A percentile compares a stretch with the other conserved stretches of the same genome.
These are phyloP conservation scores for Anolis carolinensis DNA, from an alignment of 2,113 vertebrate species.

Conservation along the genomic window DNA sequence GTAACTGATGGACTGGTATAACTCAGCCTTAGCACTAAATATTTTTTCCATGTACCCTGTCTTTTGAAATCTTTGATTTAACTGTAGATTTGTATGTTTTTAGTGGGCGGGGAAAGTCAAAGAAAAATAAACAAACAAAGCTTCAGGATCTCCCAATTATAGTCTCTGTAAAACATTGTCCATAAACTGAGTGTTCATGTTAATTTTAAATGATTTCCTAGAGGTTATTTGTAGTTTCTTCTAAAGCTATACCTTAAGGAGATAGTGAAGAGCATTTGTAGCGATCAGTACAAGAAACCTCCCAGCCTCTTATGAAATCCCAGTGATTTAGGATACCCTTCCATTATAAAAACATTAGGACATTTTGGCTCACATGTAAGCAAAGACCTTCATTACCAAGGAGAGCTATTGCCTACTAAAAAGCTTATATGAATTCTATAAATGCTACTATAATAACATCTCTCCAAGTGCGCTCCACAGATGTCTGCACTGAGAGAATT, in stretches of 20 bases:
- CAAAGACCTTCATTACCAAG: neutral
- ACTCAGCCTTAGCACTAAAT: neutral
- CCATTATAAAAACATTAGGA: neutral
- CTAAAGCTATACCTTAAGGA: neutral
- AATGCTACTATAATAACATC: neutral
- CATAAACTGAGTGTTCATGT: neutral
- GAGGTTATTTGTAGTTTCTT: neutral
- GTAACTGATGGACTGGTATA: neutral
- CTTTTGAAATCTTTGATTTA: constrained; percentile 17
- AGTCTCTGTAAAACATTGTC: fast-evolving
- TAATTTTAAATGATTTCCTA: neutral
- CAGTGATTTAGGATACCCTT: neutral
- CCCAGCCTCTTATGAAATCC: too few relatives aligned
- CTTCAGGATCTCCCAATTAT: neutral
- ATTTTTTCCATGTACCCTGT: neutral
- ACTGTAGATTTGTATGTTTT: constrained; percentile 17
- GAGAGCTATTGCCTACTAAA: neutral
- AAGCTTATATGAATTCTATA: neutral
- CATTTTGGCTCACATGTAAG: fast-evolving
- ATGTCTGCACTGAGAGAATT: neutral
- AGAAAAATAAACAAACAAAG: constrained; percentile 6
- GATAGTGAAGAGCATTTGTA: neutral
- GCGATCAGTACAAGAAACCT: neutral
- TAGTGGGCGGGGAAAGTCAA: neutral
- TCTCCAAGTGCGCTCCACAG: too few relatives aligned